A percentile compares a stretch with the other conserved stretches of the same genome.
Evolutionary conservation across 2,113 vertebrate genomes (phyloP).

Genomic region (Aspiorhynchus laticeps): DNA sequence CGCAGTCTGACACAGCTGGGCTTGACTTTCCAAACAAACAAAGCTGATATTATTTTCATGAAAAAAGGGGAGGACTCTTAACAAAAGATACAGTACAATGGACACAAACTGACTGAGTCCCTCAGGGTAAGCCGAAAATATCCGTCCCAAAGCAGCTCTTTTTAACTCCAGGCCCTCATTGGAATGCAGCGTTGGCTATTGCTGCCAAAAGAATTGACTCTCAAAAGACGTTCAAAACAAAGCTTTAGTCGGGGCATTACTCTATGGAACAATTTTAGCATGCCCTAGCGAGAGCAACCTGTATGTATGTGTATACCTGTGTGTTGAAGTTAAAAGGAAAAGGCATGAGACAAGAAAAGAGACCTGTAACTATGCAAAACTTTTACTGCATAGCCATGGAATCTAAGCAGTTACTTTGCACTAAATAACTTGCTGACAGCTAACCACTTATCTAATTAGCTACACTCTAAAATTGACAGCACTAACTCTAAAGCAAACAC

Average conservation of each 20-base stretch:
- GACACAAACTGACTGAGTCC: conserved; percentile 12
- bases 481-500: conserved; percentile 34
- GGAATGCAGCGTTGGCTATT: conserved; percentile 22
- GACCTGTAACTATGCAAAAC: background rate
- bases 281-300: background rate
- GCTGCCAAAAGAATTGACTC: conserved; percentile 29
- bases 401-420: conserved; percentile 29
- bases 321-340: background rate
- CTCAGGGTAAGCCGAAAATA: background rate
- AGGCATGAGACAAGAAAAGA: conserved; percentile 15
- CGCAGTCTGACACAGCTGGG: conserved; percentile 32
- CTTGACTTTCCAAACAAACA: conserved; percentile 10
- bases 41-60: background rate
- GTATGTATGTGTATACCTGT: background rate
- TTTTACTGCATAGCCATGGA: conserved; percentile 22
- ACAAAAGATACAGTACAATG: background rate
- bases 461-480: conserved; percentile 31
- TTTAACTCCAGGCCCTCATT: conserved; percentile 12
- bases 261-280: conserved; percentile 25
- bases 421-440: conserved; percentile 45
- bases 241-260: conserved; percentile 10
- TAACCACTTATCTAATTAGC: conserved; percentile 50
- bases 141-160: conserved; percentile 18
- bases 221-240: conserved; percentile 32
- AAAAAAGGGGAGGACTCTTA: background rate